These are phyloP conservation scores for Zoroaster sp. DNA, from an alignment of 53 echinoderm and acorn worm genomes.

Conservation along the genomic window DNA sequence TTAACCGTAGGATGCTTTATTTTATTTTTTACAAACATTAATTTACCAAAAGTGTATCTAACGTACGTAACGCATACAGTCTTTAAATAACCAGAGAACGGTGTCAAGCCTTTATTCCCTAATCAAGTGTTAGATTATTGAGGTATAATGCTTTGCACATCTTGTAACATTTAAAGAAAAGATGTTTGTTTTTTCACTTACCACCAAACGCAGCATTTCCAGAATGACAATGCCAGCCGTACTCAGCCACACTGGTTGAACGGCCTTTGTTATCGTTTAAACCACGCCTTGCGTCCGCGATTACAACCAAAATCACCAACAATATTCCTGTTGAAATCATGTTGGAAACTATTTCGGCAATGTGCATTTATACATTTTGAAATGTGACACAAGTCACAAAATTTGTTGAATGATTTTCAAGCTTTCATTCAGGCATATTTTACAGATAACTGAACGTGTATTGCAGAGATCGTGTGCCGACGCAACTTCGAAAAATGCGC, in stretches of 20 bases:
- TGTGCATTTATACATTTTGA: not conserved
- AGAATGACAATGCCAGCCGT: constrained; percentile 21
- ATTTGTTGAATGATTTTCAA: not conserved
- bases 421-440: too few species aligned
- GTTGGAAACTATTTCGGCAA: not conserved
- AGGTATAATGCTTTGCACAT: not conserved
- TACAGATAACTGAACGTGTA: not conserved
- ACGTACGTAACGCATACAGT: not conserved
- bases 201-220: not conserved
- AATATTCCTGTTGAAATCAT: not conserved
- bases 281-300: not conserved
- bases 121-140: not conserved
- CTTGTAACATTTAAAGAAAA: not conserved
- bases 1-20: too few species aligned
- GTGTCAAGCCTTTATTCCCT: not conserved
- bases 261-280: not conserved
- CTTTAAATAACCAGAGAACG: not conserved
- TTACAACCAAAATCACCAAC: not conserved
- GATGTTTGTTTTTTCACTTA: not conserved
- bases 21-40: too few species aligned
- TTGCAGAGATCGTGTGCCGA: not conserved
- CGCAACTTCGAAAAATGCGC: constrained; percentile 36
- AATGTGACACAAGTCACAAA: not conserved
- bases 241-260: not conserved
- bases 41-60: too few species aligned